Conservation (phyloP, 2,888 invertebrate genomes). For the Monochamus alternatus region DNA sequence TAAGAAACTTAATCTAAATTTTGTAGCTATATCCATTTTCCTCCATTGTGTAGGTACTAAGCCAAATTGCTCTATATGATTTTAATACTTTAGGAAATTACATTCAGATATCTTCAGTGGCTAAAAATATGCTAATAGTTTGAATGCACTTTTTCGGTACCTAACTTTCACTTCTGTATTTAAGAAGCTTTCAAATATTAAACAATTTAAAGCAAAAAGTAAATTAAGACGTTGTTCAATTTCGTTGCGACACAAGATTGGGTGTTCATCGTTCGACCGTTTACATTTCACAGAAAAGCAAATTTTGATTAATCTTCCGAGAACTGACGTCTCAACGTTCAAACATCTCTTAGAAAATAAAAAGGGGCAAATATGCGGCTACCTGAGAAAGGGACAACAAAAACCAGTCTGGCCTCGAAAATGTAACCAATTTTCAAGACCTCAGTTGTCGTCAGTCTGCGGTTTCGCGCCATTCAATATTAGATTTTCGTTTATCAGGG, state of each 20-base stretch:
- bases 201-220: not conserved
- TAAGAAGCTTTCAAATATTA: too few species aligned
- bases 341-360: constrained; percentile 33
- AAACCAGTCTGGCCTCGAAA: constrained; percentile 55
- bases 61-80: too few species aligned
- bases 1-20: too few species aligned
- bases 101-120: too few species aligned
- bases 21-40: too few species aligned
- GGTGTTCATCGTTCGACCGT: not conserved
- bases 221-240: not conserved
- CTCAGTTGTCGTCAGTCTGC: constrained; percentile 30
- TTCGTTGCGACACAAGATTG: not conserved
- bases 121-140: too few species aligned
- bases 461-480: constrained; percentile 7
- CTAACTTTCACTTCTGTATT: too few species aligned
- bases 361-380: constrained; percentile 46
- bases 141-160: too few species aligned
- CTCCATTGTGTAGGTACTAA: too few species aligned
- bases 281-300: constrained; percentile 30
- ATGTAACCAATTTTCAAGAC: constrained; percentile 36
- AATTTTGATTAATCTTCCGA: constrained; percentile 36
- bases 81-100: too few species aligned
- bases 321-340: constrained; percentile 33
- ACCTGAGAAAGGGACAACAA: constrained; percentile 49
- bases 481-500: constrained; percentile 24